These are phyloP conservation scores for Chiloscyllium plagiosum DNA, from an alignment of 2,113 vertebrate species.

Conservation along the genomic window DNA sequence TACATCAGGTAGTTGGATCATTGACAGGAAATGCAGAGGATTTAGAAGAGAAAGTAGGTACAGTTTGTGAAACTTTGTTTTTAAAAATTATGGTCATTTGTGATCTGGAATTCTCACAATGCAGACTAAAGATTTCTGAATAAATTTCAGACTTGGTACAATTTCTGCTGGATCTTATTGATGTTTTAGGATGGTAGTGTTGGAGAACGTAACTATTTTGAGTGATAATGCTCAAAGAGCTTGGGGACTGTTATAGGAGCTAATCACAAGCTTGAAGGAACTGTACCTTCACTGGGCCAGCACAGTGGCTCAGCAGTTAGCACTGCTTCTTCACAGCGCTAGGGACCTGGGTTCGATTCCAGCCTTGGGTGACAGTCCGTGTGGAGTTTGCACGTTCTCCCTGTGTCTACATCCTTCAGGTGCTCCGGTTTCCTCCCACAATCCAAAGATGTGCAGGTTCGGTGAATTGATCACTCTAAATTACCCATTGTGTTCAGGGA, in stretches of 20 bases:
- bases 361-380: no score
- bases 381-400: no score
- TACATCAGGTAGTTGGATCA: neutral
- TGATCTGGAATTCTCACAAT: neutral
- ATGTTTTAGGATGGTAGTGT: neutral
- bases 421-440: no score
- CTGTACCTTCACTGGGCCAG: no score
- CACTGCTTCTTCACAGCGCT: no score
- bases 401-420: no score
- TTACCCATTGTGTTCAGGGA: no score
- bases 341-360: no score
- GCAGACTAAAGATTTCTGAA: neutral
- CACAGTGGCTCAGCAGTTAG: no score
- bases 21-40: neutral
- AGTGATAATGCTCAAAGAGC: neutral
- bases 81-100: neutral
- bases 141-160: neutral
- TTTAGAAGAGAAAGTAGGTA: neutral
- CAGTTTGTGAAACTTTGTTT: neutral
- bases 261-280: neutral
- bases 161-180: neutral
- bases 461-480: no score
- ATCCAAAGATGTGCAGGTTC: no score
- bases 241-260: neutral
- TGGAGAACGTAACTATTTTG: neutral